Evolutionary conservation across 1,140 invertebrate species (phyloP), one percentile per base, ranked within the genome.

Genomic region (Leptopilina clavipes): DNA sequence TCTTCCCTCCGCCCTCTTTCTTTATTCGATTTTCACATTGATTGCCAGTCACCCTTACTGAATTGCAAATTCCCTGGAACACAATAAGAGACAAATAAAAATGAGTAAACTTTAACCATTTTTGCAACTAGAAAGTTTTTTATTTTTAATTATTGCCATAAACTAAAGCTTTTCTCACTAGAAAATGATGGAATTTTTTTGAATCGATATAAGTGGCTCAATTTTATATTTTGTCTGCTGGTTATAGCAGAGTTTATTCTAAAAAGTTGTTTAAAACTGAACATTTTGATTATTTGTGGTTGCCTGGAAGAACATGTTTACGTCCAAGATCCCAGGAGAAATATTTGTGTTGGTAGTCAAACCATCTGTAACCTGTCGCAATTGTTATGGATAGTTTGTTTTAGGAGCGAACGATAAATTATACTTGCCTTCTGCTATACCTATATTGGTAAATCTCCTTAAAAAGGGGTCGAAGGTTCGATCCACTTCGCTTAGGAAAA

Each of bases 331-430:
- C 1, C 6, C 56, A 1, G 3, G 1, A 25, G 56, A 25, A 59
- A 59, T 59, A 25, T 12, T 12, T 14, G 1, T 22, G 18, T 2
- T 14, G 18, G 74, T 73, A 76, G 76, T 79, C 79, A 52, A 79
- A 76, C 77, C 76, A 76, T 82, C 79, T 71, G 77, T 82, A 77
- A 79, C 22, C 77, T 73, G 80, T 79, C 77, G 56, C 77, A 59
- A 45, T 44, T 52, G 74, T n/a, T 78, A 75, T 78, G 22, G 56
- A 14, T 78, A 71, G 74, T 73, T 48, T 65, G 18, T 43, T 71
- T 71, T 18, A 45, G 22, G 11, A 70, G 43, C 74, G 52, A 65
- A 76, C 74, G 59, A 78, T 76, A 78, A 78, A 78, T 78, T 78
- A 78, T 72, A 76, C 74, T 76, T 78, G 72, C 77, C 56, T 71